Evolutionary conservation across 2,113 vertebrate genomes (phyloP), one percentile per base, ranked within the genome.

Genomic region (Sylvicapra grimmia): DNA sequence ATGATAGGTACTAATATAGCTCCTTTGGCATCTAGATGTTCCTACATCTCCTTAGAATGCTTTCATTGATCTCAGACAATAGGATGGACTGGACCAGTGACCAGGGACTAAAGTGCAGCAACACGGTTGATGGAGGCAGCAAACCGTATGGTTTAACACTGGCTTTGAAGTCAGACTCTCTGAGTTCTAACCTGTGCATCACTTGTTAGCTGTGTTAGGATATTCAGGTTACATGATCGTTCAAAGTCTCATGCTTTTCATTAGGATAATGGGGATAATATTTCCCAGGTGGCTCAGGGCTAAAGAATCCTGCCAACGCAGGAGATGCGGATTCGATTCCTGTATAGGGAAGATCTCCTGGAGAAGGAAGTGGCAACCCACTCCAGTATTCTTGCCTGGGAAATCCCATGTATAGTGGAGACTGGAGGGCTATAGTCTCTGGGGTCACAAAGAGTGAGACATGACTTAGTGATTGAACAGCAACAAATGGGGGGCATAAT

Each of bases 301-400:
- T 44, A 40, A 44, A 75, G 5, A 44, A 75, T 25, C 36, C 21
- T 75, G 72, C 36, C 36, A 75, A 44, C 44, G 11, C 11, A 25
- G 11, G 21, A 75, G 21, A 25, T 40, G 11, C 0, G 1, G 72
- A 21, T 75, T 75, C 6, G 0, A 44, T 75, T 44, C 5, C 21
- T 75, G 3, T 8, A 23, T 25, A 0, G 0, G 36, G 21, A 75
- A 75, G 72, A 75, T 25, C 36, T 40, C 19, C 10, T 75, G 72
- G 36, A 44, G 36, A 44, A 75, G 36, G 72, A 75, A 44, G 7
- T 75, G 36, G 21, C 72, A 75, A 75, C 21, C 11, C 21, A 75
- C 11, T 44, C 72, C 21, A 25, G 72, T 75, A 44, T 44, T 44
- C 72, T 44, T 75, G 36, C 36, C 72, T 75, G 11, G 5, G n/a